phyloP scores from a whole-genome alignment of 2,888 invertebrate species.

The Caenorhabditis sp. region DNA sequence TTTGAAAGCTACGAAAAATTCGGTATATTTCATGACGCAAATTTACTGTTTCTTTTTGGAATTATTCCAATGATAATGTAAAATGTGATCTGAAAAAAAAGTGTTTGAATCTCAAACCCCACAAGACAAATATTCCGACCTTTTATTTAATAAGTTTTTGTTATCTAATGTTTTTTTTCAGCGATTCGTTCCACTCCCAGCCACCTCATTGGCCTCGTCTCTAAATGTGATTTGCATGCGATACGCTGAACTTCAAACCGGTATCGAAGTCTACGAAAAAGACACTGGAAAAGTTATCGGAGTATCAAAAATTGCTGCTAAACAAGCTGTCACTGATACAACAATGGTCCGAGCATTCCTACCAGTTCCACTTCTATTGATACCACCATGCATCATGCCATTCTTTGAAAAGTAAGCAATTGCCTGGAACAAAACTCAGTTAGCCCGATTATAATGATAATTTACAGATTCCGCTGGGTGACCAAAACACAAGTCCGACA shows the following conservation, averaged over 20 bases:
- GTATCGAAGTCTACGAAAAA: slow-evolving; percentile 74
- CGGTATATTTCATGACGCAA: too few species aligned
- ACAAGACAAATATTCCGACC: background rate
- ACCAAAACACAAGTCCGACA: slow-evolving; percentile 71
- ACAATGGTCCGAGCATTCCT: slow-evolving; percentile 66
- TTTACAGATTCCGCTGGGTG: slow-evolving; percentile 70
- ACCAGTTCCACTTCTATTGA: slow-evolving; percentile 62
- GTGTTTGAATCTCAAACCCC: too few species aligned
- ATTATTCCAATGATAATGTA: too few species aligned
- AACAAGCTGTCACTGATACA: slow-evolving; percentile 68
- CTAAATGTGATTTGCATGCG: slow-evolving; percentile 74
- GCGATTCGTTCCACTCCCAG: slow-evolving; percentile 65
- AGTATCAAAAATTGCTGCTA: slow-evolving; percentile 74
- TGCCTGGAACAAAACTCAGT: background rate
- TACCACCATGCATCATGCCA: slow-evolving; percentile 68
- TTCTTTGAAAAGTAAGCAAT: slow-evolving; percentile 59
- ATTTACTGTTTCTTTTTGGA: too few species aligned
- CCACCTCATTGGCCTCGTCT: slow-evolving; percentile 63
- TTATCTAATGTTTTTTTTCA: slow-evolving; percentile 36
- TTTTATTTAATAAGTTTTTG: too few species aligned
- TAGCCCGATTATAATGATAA: background rate
- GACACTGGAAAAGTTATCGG: slow-evolving; percentile 72
- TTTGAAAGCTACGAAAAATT: too few species aligned
- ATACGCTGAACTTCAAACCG: slow-evolving; percentile 66
- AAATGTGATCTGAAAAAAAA: too few species aligned